Conservation (phyloP, 2,888 invertebrate genomes). For the Ctenicera cuprea region DNA sequence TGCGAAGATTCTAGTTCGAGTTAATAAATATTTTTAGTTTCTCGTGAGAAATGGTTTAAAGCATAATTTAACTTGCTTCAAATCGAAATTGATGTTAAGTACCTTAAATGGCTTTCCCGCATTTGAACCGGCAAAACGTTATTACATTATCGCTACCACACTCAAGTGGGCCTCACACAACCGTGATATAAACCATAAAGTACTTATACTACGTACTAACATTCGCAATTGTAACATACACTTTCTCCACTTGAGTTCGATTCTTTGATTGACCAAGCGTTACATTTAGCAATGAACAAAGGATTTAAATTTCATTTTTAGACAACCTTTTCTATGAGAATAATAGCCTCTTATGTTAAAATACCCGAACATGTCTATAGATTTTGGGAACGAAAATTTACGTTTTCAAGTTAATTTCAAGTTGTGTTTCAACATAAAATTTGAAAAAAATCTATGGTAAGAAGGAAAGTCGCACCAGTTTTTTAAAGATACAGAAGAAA, state of each 20-base stretch:
- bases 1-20: not conserved
- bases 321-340: not conserved
- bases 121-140: conserved; percentile 22
- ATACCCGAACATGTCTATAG: not conserved
- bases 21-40: not conserved
- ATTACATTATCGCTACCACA: conserved; percentile 26
- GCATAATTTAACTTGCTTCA: conserved; percentile 12
- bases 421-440: no score
- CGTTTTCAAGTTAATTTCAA: no score
- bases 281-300: conserved; percentile 21
- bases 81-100: conserved; percentile 13
- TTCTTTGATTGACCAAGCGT: conserved; percentile 34
- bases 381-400: not conserved
- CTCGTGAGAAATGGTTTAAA: not conserved
- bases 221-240: conserved; percentile 7
- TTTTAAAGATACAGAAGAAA: no score
- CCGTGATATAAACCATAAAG: conserved; percentile 22
- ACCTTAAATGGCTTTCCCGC: conserved; percentile 23
- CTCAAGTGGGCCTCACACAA: conserved; percentile 21
- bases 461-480: no score
- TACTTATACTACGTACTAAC: conserved; percentile 5
- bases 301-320: conserved; percentile 17
- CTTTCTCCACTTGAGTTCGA: conserved; percentile 30
- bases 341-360: not conserved
- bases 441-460: no score